Evolutionary conservation across 2,888 invertebrate species (phyloP).

Genomic region (Mechanitis messenoides): DNA sequence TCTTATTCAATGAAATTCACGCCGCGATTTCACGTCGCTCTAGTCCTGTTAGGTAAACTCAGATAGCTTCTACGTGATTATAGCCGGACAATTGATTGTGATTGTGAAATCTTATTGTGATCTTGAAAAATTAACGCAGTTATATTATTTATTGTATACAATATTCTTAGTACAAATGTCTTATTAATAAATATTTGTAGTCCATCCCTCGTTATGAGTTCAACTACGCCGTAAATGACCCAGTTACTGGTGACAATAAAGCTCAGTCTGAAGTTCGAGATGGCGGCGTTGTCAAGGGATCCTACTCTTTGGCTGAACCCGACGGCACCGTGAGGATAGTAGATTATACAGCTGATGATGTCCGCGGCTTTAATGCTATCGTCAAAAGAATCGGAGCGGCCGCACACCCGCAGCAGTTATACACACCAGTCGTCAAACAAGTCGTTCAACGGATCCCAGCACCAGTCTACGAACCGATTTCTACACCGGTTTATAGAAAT

Average conservation of each 20-base stretch:
- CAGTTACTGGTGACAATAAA: slow-evolving; percentile 67
- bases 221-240: slow-evolving; percentile 71
- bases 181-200: slow-evolving; percentile 36
- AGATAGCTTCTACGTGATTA: too few species aligned
- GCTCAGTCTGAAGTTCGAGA: slow-evolving; percentile 63
- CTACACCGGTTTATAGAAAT: slow-evolving; percentile 1
- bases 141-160: too few species aligned
- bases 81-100: too few species aligned
- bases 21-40: too few species aligned
- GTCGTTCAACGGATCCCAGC: slow-evolving; percentile 27
- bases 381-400: slow-evolving; percentile 62
- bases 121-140: too few species aligned
- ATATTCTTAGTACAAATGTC: too few species aligned
- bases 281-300: slow-evolving; percentile 65
- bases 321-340: slow-evolving; percentile 67
- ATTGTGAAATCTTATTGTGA: too few species aligned
- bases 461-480: slow-evolving; percentile 15
- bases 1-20: too few species aligned
- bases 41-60: too few species aligned
- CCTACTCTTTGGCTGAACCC: slow-evolving; percentile 65
- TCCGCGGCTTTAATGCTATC: slow-evolving; percentile 67
- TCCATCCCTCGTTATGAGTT: slow-evolving; percentile 64
- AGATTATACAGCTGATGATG: slow-evolving; percentile 61
- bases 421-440: slow-evolving; percentile 22
- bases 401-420: slow-evolving; percentile 48